Evolutionary conservation across 2,888 invertebrate genomes (phyloP).

Genomic region (Drosophila nr. perissopoda): DNA sequence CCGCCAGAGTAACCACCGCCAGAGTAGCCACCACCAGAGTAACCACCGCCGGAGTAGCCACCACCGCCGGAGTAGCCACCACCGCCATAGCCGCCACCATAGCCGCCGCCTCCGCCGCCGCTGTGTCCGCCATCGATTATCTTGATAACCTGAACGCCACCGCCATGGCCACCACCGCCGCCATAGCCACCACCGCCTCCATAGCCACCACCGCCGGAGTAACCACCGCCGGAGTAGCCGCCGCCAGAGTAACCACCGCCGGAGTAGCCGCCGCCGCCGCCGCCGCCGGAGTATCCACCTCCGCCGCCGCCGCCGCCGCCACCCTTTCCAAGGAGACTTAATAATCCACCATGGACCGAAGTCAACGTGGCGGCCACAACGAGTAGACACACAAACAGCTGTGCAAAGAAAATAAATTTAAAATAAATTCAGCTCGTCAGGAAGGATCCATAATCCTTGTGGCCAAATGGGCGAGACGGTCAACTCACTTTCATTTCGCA

Average conservation of each 20-base stretch:
- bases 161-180: slow-evolving; percentile 39
- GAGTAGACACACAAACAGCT: slow-evolving; percentile 71
- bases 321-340: slow-evolving; percentile 61
- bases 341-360: slow-evolving; percentile 64
- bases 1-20: slow-evolving; percentile 32
- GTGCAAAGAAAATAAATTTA: slow-evolving; percentile 19
- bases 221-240: slow-evolving; percentile 42
- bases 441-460: slow-evolving; percentile 22
- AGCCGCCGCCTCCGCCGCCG: slow-evolving; percentile 42
- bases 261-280: slow-evolving; percentile 31
- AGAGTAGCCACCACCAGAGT: slow-evolving; percentile 27
- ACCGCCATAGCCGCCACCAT: slow-evolving; percentile 20
- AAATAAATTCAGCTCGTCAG: slow-evolving; percentile 5
- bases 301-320: slow-evolving; percentile 47
- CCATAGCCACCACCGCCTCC: slow-evolving; percentile 38
- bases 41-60: slow-evolving; percentile 29
- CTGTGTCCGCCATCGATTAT: slow-evolving; percentile 38
- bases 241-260: slow-evolving; percentile 25
- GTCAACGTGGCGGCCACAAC: slow-evolving; percentile 63
- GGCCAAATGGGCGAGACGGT: not conserved
- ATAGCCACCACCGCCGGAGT: slow-evolving; percentile 37
- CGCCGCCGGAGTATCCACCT: slow-evolving; percentile 15
- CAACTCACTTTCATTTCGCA: slow-evolving; percentile 71
- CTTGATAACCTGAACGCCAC: slow-evolving; percentile 41
- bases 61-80: slow-evolving; percentile 38